These are phyloP conservation scores for Datnioides undecimradiatus DNA, from an alignment of 2,113 vertebrate species.

Conservation along the genomic window DNA sequence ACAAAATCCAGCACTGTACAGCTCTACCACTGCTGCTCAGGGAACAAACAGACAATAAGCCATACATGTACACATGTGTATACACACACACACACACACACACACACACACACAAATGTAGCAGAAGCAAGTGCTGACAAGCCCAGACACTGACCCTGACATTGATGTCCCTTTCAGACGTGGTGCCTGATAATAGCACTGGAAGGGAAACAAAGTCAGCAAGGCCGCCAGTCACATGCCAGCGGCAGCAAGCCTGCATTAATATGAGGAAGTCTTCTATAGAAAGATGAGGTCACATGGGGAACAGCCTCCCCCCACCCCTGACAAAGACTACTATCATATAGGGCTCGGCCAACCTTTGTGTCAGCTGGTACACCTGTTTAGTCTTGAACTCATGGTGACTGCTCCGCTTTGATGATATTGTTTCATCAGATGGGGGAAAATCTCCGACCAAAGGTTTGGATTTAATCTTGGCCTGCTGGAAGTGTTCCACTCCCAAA, in stretches of 20 bases:
- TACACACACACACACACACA: background rate
- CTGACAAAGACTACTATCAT: conserved; percentile 18
- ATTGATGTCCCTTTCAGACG: conserved; percentile 41
- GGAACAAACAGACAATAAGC: background rate
- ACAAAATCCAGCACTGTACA: background rate
- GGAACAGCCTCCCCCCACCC: conserved; percentile 2
- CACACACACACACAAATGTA: conserved; percentile 24
- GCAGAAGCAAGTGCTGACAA: conserved; percentile 57
- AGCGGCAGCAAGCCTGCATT: conserved; percentile 45
- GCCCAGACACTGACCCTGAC: conserved; percentile 66
- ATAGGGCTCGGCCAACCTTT: conserved; percentile 29
- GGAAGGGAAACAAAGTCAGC: conserved; percentile 66
- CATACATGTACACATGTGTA: background rate
- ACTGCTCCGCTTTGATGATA: conserved; percentile 42
- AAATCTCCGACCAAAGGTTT: conserved; percentile 60
- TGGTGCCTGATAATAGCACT: conserved; percentile 68
- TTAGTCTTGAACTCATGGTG: conserved; percentile 18
- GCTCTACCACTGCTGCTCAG: background rate
- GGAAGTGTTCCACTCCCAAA: conserved; percentile 59
- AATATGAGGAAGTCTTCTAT: conserved; percentile 66
- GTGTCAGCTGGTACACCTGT: conserved; percentile 61
- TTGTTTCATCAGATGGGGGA: conserved; percentile 56
- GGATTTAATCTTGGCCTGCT: conserved; percentile 64
- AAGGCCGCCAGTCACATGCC: conserved; percentile 54
- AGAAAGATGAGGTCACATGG: conserved; percentile 42